These are phyloP conservation scores for Anticlea derivata DNA, from an alignment of 2,888 invertebrate genomes.

Conservation along the genomic window DNA sequence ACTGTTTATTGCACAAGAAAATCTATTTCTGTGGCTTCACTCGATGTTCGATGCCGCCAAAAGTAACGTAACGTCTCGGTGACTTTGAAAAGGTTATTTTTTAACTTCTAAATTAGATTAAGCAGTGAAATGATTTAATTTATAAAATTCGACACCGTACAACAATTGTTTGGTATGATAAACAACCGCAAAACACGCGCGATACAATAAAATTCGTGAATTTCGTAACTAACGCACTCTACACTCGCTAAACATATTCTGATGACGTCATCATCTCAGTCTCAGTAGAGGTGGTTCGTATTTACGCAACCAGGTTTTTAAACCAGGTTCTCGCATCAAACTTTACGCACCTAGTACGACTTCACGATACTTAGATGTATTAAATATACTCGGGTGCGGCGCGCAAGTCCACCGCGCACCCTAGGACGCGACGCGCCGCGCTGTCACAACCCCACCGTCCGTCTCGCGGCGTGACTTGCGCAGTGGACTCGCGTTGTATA, in stretches of 20 bases:
- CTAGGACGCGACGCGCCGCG: too few relatives aligned
- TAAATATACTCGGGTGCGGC: too few relatives aligned
- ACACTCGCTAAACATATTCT: constrained; percentile 73
- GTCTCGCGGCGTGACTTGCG: too few relatives aligned
- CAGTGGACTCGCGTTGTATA: too few relatives aligned
- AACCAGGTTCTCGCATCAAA: too few relatives aligned
- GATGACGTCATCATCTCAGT: constrained; percentile 69
- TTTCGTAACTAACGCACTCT: constrained; percentile 59
- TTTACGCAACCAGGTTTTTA: too few relatives aligned
- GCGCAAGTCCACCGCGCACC: too few relatives aligned
- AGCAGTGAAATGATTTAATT: constrained; percentile 13
- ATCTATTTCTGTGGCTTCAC: constrained; percentile 79
- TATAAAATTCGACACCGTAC: constrained; percentile 41
- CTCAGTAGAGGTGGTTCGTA: too few relatives aligned
- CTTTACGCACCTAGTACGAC: too few relatives aligned
- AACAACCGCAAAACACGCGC: constrained; percentile 46
- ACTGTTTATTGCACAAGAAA: constrained; percentile 72
- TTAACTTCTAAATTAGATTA: constrained; percentile 10
- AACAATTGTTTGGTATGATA: constrained; percentile 44
- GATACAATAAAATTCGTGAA: constrained; percentile 51
- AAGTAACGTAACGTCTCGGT: constrained; percentile 65
- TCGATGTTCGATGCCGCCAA: constrained; percentile 79
- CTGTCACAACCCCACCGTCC: too few relatives aligned
- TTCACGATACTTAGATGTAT: too few relatives aligned
- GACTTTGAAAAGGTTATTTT: constrained; percentile 43